These are phyloP conservation scores for Micrastur ruficollis DNA, from an alignment of 2,797 vertebrate genomes.

Conservation along the genomic window DNA sequence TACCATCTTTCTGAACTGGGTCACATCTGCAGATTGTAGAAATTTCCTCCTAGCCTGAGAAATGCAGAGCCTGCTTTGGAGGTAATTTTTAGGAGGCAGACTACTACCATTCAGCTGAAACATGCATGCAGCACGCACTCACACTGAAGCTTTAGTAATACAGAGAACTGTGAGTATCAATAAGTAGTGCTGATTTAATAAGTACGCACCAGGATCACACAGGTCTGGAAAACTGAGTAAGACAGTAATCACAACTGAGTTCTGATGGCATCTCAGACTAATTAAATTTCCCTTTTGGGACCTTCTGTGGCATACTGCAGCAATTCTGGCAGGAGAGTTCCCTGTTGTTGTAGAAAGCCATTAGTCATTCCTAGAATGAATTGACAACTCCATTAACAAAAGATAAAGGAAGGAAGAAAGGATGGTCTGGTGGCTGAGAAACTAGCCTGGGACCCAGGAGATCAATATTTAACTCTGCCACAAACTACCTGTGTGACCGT, in stretches of 20 bases:
- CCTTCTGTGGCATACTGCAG: neutral
- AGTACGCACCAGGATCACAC: neutral
- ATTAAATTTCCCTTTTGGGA: constrained; percentile 4
- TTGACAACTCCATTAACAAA: constrained; percentile 17
- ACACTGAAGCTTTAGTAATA: neutral
- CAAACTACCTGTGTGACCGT: neutral
- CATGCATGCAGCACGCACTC: accelerated
- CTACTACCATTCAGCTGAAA: neutral
- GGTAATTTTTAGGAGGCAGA: neutral
- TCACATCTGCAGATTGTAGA: neutral
- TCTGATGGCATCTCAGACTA: neutral
- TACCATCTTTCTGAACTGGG: neutral
- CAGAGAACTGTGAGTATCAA: neutral
- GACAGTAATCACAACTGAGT: neutral
- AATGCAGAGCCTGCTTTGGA: neutral
- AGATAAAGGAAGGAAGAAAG: neutral
- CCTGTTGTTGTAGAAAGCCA: neutral
- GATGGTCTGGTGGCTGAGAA: neutral
- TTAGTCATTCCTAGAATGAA: constrained; percentile 29
- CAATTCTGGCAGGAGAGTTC: neutral
- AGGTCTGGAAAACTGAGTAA: neutral
- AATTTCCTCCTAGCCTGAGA: neutral
- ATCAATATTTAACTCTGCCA: neutral
- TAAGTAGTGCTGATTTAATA: neutral
- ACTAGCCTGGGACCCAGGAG: neutral